A percentile compares a stretch with the other conserved stretches of the same genome.
These are phyloP conservation scores for Athene noctua DNA, from an alignment of 2,113 vertebrate genomes.

Conservation along the genomic window DNA sequence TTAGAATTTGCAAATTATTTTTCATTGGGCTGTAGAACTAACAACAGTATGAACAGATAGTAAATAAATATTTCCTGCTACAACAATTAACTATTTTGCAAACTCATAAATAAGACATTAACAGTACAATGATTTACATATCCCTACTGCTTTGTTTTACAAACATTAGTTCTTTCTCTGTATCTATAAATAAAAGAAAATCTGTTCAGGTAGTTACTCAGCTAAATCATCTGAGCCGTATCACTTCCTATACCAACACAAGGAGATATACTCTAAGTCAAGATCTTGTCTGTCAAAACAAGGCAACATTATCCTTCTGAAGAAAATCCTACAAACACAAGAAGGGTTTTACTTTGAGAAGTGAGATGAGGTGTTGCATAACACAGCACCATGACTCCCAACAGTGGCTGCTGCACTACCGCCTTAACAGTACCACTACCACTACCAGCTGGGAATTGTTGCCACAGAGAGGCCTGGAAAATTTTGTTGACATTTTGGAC, in stretches of 20 bases:
- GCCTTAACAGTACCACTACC: not conserved
- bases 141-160: not conserved
- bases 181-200: not conserved
- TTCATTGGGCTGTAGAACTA: not conserved
- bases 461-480: not conserved
- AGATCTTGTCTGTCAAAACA: not conserved
- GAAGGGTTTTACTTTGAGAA: not conserved
- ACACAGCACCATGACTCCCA: not conserved
- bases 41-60: not conserved
- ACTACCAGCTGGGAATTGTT: not conserved
- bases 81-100: not conserved
- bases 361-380: not conserved
- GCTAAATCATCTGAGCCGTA: not conserved
- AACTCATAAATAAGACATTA: not conserved
- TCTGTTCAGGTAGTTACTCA: not conserved
- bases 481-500: not conserved
- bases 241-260: not conserved
- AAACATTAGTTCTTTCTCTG: not conserved
- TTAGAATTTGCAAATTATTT: not conserved
- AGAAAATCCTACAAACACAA: not conserved
- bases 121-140: not conserved
- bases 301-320: not conserved
- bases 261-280: not conserved
- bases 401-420: rapidly evolving
- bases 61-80: not conserved